A percentile compares a stretch with the other conserved stretches of the same genome.
phyloP scores from a whole-genome alignment of 1,140 invertebrate genomes.

The Heliothis subflexa region DNA sequence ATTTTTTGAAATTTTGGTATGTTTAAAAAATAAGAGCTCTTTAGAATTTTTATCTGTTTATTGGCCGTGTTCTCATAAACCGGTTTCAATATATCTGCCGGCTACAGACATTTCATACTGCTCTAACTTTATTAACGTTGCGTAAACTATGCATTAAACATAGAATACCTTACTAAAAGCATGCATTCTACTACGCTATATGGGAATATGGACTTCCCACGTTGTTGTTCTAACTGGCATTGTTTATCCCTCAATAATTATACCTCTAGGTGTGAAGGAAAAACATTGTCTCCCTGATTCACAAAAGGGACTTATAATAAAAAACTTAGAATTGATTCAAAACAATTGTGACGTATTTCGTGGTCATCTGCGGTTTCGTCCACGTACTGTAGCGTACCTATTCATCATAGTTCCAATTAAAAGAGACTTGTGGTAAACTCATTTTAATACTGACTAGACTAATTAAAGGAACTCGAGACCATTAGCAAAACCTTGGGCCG shows the following conservation, averaged over 20 bases:
- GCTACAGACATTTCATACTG: background rate
- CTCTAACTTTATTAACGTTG: background rate
- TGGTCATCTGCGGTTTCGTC: no score
- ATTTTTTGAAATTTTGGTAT: no score
- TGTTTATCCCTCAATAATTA: background rate
- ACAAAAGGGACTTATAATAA: background rate
- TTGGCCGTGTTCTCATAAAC: background rate
- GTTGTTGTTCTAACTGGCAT: background rate
- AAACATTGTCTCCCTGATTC: constrained; percentile 1
- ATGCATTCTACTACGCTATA: background rate
- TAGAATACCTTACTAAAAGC: background rate
- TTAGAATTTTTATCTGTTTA: no score
- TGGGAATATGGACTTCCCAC: constrained; percentile 12
- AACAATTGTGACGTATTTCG: no score
- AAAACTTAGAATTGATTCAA: no score
- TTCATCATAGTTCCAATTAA: no score
- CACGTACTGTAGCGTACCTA: no score
- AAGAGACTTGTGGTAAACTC: no score
- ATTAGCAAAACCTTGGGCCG: no score
- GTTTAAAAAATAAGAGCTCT: no score
- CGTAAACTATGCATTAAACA: background rate
- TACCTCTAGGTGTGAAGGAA: constrained; percentile 4
- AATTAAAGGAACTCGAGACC: no score
- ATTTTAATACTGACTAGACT: no score
- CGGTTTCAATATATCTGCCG: background rate